Evolutionary conservation across 2,113 vertebrate genomes (phyloP), one percentile per base, ranked within the genome.

Genomic region (Larimichthys polyactis): DNA sequence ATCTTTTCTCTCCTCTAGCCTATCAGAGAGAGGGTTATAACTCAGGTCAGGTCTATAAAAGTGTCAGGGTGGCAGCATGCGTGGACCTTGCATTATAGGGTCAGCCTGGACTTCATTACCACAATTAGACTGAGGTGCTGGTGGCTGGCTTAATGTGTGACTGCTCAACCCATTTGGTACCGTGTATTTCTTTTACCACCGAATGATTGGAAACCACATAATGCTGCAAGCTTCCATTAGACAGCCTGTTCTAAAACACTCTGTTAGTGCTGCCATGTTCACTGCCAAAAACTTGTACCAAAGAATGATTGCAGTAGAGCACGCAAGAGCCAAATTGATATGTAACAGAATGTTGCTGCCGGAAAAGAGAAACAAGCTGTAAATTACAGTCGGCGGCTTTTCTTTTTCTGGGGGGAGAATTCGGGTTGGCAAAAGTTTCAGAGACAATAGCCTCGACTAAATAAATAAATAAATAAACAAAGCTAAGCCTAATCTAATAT

Each of bases 1-100:
- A 75, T 87, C 73, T 73, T 71, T 40, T 74, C 66, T 60, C 55
- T 75, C 49, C 55, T 58, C 68, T 51, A 62, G 59, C 81, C 81
- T 77, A 72, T 83, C 78, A 78, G 67, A 62, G 81, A 70, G 58
- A 57, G 76, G 78, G 75, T 83, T 86, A 82, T 90, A 92, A 93
- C 87, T 95, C 90, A 92, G 85, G 78, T 78, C 78, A 71, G 75
- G 60, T 65, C 90, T 85, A 86, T 94, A 94, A 94, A 94, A 91
- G 87, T 71, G 69, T 91, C 89, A 90, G 79, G 51, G 82, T 78
- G 81, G 81, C 81, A 65, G 78, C 58, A 57, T 62, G 84, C 49
- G 17, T 48, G 72, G 84, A 84, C 89, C 85, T 83, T 82, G 86
- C 85, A 89, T 87, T 91, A 89, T 78, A 86, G 90, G 90, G 88